phyloP scores from a whole-genome alignment of 2,888 invertebrate genomes.

The Yponomeuta plumbellus region DNA sequence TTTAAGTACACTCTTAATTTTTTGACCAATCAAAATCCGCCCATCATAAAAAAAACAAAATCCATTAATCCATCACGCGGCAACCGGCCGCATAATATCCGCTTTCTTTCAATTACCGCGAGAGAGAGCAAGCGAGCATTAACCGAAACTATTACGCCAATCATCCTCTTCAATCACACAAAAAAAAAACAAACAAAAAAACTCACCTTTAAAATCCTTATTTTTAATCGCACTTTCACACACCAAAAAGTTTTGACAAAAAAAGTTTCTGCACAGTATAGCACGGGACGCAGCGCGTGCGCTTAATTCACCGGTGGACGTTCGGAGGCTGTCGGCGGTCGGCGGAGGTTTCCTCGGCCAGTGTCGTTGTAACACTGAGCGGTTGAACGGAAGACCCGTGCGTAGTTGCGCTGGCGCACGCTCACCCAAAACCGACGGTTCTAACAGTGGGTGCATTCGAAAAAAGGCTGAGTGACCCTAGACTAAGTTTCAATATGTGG shows the following conservation, averaged over 20 bases:
- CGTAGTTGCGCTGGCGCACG: slow-evolving; percentile 59
- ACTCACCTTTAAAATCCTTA: background rate
- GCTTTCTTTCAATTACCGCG: slow-evolving; percentile 42
- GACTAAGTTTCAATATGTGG: background rate
- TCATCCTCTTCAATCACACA: slow-evolving; percentile 15
- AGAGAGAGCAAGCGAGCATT: slow-evolving; percentile 42
- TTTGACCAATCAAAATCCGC: background rate
- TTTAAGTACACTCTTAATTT: background rate
- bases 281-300: background rate
- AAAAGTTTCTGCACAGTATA: background rate
- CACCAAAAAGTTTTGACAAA: slow-evolving; percentile 6
- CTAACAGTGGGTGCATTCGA: slow-evolving; percentile 50
- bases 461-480: slow-evolving; percentile 25
- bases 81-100: slow-evolving; percentile 32
- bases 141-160: slow-evolving; percentile 33
- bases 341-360: slow-evolving; percentile 57
- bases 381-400: slow-evolving; percentile 57
- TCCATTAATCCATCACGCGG: slow-evolving; percentile 32
- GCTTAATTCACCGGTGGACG: slow-evolving; percentile 4
- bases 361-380: slow-evolving; percentile 67
- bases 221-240: slow-evolving; percentile 12
- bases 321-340: slow-evolving; percentile 21
- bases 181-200: slow-evolving; percentile 8
- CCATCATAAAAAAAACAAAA: background rate
- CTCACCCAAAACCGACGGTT: slow-evolving; percentile 60